Evolutionary conservation across 2,797 vertebrate species (phyloP).

Genomic region (Eurystomus glaucurus): DNA sequence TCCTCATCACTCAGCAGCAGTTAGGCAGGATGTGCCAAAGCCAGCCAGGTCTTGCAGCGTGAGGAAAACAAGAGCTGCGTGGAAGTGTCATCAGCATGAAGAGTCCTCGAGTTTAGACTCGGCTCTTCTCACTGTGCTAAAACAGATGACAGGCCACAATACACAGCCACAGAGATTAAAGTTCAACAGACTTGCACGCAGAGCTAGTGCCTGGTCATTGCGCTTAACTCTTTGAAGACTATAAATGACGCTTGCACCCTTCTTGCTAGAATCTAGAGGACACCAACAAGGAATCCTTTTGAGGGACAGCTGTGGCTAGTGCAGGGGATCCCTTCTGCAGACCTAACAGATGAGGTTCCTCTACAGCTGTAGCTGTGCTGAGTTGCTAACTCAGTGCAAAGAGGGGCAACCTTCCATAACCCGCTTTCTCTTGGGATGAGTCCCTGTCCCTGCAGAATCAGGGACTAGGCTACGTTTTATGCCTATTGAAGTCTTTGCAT

Average conservation of each 20-base stretch:
- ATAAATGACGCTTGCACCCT: neutral
- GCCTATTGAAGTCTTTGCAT: neutral
- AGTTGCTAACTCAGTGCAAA: neutral
- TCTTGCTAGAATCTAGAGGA: neutral
- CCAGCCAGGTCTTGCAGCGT: neutral
- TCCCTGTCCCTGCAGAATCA: neutral
- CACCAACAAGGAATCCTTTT: neutral
- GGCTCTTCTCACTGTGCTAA: neutral
- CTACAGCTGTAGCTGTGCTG: neutral
- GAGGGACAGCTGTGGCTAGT: neutral
- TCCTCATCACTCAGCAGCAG: conserved; percentile 36
- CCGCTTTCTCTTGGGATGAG: neutral
- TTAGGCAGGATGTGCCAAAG: neutral
- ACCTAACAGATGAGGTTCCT: neutral
- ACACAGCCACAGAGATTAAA: neutral
- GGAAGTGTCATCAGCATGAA: conserved; percentile 15
- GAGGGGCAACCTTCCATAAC: neutral
- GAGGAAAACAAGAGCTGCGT: conserved; percentile 8
- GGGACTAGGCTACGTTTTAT: neutral
- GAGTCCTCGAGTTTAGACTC: neutral
- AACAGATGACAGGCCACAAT: neutral
- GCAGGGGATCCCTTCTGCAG: neutral
- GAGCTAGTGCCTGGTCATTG: neutral
- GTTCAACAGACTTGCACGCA: neutral
- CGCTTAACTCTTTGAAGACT: neutral